These are phyloP conservation scores for Danio jaintianensis DNA, from an alignment of 2,797 vertebrate species.

Conservation along the genomic window DNA sequence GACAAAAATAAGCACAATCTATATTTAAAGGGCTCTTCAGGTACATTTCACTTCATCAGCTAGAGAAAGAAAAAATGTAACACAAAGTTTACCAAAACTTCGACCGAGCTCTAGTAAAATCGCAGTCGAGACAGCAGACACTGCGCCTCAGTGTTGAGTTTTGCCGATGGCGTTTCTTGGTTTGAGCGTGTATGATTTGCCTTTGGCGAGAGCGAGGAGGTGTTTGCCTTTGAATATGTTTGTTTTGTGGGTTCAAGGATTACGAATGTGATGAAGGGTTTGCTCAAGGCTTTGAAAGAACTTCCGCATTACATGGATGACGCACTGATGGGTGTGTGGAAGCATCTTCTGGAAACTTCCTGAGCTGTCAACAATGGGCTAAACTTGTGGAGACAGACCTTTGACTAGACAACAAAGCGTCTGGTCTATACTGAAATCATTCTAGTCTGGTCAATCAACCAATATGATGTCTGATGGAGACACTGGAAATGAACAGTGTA, in stretches of 20 bases:
- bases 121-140: conserved; percentile 33
- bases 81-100: conserved; percentile 41
- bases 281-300: conserved; percentile 28
- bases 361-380: not conserved
- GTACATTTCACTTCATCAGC: conserved; percentile 22
- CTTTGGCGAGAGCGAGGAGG: conserved; percentile 35
- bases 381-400: not conserved
- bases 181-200: conserved; percentile 45
- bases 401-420: conserved; percentile 3
- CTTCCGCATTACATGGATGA: conserved; percentile 27
- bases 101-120: conserved; percentile 29
- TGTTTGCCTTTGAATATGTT: conserved; percentile 27
- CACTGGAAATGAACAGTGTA: not conserved
- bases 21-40: conserved; percentile 24
- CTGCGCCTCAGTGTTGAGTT: conserved; percentile 26
- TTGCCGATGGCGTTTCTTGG: conserved; percentile 38
- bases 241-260: conserved; percentile 28
- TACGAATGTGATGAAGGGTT: conserved; percentile 12
- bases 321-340: not conserved
- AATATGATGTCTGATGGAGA: not conserved
- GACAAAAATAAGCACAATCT: conserved; percentile 18
- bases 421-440: not conserved
- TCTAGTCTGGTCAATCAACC: not conserved
- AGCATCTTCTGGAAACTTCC: conserved; percentile 7
- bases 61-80: not conserved